Conservation (phyloP, 2,797 vertebrate genomes). For the Heliangelus exortis region DNA sequence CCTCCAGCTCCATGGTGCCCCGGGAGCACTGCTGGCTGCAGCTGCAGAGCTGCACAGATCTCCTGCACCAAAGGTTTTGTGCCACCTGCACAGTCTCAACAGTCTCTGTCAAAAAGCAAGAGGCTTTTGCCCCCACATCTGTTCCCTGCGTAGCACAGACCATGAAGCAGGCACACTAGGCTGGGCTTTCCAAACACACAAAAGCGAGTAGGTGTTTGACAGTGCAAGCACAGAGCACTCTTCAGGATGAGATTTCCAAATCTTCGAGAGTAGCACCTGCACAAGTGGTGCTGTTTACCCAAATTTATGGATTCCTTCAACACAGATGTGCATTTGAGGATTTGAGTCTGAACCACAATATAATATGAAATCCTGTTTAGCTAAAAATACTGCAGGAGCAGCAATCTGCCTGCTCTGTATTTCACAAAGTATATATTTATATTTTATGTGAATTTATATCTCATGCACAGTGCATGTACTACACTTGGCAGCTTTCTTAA, state of each 20-base stretch:
- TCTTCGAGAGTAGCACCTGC: not conserved
- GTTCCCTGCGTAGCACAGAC: not conserved
- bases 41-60: rapidly evolving
- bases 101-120: not conserved
- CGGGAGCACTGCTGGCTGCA: too few species aligned
- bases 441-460: not conserved
- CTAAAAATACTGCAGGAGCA: not conserved
- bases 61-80: not conserved
- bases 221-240: not conserved
- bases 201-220: rapidly evolving
- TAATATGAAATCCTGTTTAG: not conserved
- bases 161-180: not conserved
- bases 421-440: not conserved
- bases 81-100: not conserved
- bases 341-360: not conserved
- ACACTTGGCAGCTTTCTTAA: not conserved
- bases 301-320: not conserved
- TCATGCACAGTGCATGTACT: rapidly evolving
- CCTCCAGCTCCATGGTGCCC: not conserved
- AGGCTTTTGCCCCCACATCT: not conserved
- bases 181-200: not conserved
- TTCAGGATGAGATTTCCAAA: not conserved
- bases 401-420: not conserved
- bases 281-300: not conserved
- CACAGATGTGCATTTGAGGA: too few species aligned